These are phyloP conservation scores for Tokudaia muenninki DNA, from an alignment of 2,797 vertebrate species.

Conservation along the genomic window DNA sequence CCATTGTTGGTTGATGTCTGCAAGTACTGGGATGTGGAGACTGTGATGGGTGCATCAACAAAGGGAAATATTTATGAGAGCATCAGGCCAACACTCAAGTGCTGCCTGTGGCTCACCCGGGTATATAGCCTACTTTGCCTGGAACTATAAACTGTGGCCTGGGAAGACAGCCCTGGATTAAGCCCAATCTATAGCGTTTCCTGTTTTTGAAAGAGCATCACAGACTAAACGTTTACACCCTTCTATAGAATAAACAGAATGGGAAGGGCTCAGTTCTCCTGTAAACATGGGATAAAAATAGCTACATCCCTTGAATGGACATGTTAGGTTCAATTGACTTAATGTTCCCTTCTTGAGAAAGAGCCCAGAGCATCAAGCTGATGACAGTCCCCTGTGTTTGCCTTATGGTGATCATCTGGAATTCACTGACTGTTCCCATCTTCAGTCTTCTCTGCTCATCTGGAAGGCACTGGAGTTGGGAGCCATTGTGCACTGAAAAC, in stretches of 20 bases:
- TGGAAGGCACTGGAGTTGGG: not conserved
- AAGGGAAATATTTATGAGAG: slow-evolving; percentile 81
- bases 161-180: slow-evolving; percentile 38
- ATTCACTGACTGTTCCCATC: not conserved
- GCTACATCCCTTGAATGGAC: slow-evolving; percentile 1
- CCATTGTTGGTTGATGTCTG: slow-evolving; percentile 72
- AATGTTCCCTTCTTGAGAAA: slow-evolving; percentile 21
- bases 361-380: not conserved
- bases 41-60: slow-evolving; percentile 72
- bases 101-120: not conserved
- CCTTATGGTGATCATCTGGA: not conserved
- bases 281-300: not conserved
- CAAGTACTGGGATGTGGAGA: slow-evolving; percentile 69
- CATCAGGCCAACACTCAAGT: slow-evolving; percentile 5
- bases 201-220: not conserved
- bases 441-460: not conserved
- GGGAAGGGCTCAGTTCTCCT: not conserved
- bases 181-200: not conserved
- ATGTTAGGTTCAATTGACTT: not conserved
- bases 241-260: not conserved
- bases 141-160: slow-evolving; percentile 57
- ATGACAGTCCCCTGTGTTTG: not conserved
- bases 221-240: not conserved
- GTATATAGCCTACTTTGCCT: slow-evolving; percentile 39
- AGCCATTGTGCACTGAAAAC: not conserved